A percentile compares a stretch with the other conserved stretches of the same genome.
Conservation (phyloP, 2,113 vertebrate species). For the Osmerus eperlanus region DNA sequence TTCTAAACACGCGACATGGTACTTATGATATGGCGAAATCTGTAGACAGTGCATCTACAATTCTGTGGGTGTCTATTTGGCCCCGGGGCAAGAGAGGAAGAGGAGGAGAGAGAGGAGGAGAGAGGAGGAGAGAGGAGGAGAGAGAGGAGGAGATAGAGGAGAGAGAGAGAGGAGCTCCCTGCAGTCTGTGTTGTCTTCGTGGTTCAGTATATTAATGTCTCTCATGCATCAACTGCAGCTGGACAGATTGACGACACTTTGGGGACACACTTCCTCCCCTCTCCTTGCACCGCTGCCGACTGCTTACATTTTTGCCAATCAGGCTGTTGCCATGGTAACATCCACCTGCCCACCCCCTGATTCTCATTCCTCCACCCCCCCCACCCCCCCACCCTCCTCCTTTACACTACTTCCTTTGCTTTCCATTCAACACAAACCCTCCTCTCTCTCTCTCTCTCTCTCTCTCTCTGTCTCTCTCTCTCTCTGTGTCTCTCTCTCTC, state of each 20-base stretch:
- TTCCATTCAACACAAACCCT: conserved; percentile 23
- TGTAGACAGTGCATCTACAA: conserved; percentile 70
- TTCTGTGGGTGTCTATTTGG: conserved; percentile 76
- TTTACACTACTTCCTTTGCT: conserved; percentile 36
- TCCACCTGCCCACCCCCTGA: conserved; percentile 70
- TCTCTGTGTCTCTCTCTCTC: conserved; percentile 51
- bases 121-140: conserved; percentile 28
- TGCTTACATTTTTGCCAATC: conserved; percentile 99
- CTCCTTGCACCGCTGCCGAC: conserved; percentile 87
- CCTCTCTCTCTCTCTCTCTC: background rate
- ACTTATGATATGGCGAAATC: conserved; percentile 15
- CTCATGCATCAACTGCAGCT: conserved; percentile 93
- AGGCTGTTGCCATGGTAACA: conserved; percentile 95
- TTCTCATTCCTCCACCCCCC: conserved; percentile 64
- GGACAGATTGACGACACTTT: conserved; percentile 98
- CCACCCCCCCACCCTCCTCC: conserved; percentile 39
- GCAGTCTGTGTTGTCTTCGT: conserved; percentile 78
- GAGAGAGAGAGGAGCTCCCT: conserved; percentile 51
- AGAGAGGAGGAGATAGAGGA: background rate
- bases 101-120: background rate
- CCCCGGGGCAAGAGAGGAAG: conserved; percentile 66
- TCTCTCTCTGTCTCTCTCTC: conserved; percentile 1
- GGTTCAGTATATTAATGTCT: conserved; percentile 89
- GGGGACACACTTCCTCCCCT: conserved; percentile 88
- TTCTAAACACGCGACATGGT: conserved; percentile 30